phyloP scores from a whole-genome alignment of 2,797 vertebrate genomes.

The Leuciscus waleckii region DNA sequence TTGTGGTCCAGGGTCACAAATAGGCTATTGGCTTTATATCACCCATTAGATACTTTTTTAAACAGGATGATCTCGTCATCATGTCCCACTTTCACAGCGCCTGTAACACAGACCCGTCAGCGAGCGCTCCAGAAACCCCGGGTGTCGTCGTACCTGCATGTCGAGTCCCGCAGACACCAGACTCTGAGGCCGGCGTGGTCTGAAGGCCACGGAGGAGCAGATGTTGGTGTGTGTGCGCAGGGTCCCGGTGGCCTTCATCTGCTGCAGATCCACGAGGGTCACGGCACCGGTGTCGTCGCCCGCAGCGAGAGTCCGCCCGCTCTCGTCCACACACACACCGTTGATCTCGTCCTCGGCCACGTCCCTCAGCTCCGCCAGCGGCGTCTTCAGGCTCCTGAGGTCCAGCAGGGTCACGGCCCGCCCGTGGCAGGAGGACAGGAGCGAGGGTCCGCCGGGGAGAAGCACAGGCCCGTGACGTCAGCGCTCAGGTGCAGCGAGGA shows the following conservation, averaged over 20 bases:
- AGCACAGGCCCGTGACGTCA: slow-evolving; percentile 82
- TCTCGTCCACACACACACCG: slow-evolving; percentile 85
- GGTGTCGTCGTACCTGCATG: slow-evolving; percentile 84
- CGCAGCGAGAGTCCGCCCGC: slow-evolving; percentile 81
- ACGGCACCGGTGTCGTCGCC: slow-evolving; percentile 91
- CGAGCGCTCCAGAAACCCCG: too few species aligned
- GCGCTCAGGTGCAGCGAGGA: slow-evolving; percentile 74
- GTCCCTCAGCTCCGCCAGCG: slow-evolving; percentile 73
- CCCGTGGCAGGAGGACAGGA: slow-evolving; percentile 86
- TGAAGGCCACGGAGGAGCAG: slow-evolving; percentile 91
- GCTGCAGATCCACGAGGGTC: slow-evolving; percentile 87
- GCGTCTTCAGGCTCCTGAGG: slow-evolving; percentile 79
- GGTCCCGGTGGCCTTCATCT: slow-evolving; percentile 83
- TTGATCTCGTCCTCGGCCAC: slow-evolving; percentile 94
- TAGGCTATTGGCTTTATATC: too few species aligned
- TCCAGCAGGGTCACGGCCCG: slow-evolving; percentile 86
- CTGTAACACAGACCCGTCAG: too few species aligned
- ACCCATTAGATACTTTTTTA: too few species aligned
- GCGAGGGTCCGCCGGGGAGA: slow-evolving; percentile 75
- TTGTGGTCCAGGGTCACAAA: too few species aligned
- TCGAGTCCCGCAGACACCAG: slow-evolving; percentile 94
- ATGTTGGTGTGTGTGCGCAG: slow-evolving; percentile 93
- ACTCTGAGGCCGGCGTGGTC: slow-evolving; percentile 91
- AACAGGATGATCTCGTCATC: too few species aligned
- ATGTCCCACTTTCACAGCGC: too few species aligned